Evolutionary conservation across 2,113 vertebrate genomes (phyloP).

Genomic region (Clarias gariepinus): DNA sequence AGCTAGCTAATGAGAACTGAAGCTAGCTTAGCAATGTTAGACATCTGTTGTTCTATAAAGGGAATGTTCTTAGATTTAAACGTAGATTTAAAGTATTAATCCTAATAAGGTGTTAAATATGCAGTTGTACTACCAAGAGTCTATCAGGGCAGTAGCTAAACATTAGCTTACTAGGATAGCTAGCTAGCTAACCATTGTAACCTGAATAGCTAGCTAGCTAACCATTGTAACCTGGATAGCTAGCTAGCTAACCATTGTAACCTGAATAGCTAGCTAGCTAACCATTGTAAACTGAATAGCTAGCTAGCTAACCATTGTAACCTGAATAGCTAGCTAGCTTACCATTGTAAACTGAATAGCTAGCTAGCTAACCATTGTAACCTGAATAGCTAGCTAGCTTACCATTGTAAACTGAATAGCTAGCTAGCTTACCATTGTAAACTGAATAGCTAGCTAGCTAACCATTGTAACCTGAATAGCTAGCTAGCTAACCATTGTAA

Average conservation of each 20-base stretch:
- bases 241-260: too few relatives aligned
- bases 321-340: background rate
- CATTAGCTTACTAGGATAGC: too few relatives aligned
- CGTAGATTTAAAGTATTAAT: too few relatives aligned
- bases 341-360: background rate
- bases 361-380: background rate
- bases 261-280: too few relatives aligned
- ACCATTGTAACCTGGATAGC: too few relatives aligned
- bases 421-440: background rate
- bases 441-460: background rate
- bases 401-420: background rate
- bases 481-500: background rate
- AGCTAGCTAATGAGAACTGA: background rate
- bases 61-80: background rate
- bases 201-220: too few relatives aligned
- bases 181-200: background rate
- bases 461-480: background rate
- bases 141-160: background rate
- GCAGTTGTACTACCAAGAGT: background rate
- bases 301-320: background rate
- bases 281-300: background rate
- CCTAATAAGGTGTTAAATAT: too few relatives aligned
- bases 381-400: too few relatives aligned
- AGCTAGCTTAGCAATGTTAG: background rate
- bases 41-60: background rate